Percentiles rank a stretch among this genome's conserved stretches.
phyloP scores from a whole-genome alignment of 2,113 vertebrate genomes.

The Rissa tridactyla region DNA sequence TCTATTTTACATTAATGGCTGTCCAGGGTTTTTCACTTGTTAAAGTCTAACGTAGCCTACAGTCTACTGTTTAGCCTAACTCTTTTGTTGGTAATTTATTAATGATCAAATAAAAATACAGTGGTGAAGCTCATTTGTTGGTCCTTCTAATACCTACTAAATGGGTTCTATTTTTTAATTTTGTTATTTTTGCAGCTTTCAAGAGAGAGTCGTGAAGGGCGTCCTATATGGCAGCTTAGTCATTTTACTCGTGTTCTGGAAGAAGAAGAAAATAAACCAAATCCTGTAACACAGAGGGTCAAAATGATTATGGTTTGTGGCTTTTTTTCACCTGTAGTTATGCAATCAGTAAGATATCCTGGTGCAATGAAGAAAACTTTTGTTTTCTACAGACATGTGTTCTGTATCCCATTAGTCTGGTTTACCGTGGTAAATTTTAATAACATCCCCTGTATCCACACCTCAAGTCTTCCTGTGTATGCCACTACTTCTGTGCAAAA shows the following conservation, averaged over 20 bases:
- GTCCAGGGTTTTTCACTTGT: background rate
- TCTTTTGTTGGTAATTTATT: background rate
- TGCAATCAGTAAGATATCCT: background rate
- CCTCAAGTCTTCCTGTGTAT: background rate
- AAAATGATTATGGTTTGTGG: background rate
- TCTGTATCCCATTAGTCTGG: background rate
- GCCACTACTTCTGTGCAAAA: background rate
- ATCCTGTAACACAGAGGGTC: background rate
- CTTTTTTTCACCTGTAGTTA: background rate
- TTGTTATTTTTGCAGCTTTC: constrained; percentile 79
- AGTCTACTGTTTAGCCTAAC: background rate
- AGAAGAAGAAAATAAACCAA: constrained; percentile 60
- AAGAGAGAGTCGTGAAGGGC: constrained; percentile 90
- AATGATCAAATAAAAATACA: background rate
- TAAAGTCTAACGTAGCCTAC: background rate
- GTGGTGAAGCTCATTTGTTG: background rate
- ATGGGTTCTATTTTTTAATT: background rate
- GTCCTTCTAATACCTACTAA: background rate
- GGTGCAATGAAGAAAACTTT: background rate
- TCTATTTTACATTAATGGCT: background rate
- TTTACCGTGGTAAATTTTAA: background rate
- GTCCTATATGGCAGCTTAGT: constrained; percentile 95
- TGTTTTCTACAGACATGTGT: background rate
- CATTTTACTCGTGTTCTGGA: constrained; percentile 94
- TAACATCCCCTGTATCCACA: background rate